phyloP scores from a whole-genome alignment of 2,113 vertebrate genomes.

The Amazona vittata region DNA sequence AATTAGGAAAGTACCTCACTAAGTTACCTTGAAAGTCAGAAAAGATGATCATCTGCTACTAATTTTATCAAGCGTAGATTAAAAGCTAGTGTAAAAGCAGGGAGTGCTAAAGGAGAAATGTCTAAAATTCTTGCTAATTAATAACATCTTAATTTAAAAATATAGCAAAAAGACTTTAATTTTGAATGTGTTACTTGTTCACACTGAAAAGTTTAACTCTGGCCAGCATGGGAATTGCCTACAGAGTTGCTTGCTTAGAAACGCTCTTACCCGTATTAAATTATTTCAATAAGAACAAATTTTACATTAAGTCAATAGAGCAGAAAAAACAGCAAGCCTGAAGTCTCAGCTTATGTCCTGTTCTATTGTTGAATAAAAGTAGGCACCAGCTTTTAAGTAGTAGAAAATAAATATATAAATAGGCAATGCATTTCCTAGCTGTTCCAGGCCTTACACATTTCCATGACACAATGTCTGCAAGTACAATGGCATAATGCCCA shows the following conservation, averaged over 20 bases:
- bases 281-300: background rate
- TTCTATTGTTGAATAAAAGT: background rate
- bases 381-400: background rate
- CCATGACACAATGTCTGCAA: constrained; percentile 58
- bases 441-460: constrained; percentile 43
- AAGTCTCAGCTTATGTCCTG: background rate
- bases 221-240: background rate
- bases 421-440: constrained; percentile 23
- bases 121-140: background rate
- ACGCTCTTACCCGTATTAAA: background rate
- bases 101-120: background rate
- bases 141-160: background rate
- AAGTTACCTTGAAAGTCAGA: background rate
- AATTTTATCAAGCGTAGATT: background rate
- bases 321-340: background rate
- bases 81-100: background rate
- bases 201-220: background rate
- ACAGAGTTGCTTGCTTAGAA: background rate
- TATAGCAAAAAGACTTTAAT: background rate
- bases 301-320: background rate
- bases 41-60: background rate
- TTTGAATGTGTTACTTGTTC: background rate
- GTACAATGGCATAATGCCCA: constrained; percentile 62
- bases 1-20: background rate
- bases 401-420: background rate